Evolutionary conservation across 2,888 invertebrate genomes (phyloP).

Genomic region (Leucania comma): DNA sequence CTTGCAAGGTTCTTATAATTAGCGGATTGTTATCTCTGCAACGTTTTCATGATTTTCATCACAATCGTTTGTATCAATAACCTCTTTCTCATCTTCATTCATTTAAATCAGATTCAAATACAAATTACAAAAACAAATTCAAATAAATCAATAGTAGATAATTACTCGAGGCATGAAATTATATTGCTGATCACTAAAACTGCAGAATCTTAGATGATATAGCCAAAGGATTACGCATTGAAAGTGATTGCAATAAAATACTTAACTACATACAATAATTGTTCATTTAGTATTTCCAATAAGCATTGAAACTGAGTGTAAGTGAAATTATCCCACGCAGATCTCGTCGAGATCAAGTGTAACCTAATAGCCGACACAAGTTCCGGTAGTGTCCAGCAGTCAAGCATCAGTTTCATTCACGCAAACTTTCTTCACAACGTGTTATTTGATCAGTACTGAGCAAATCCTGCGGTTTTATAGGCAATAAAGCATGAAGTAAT

Average conservation of each 20-base stretch:
- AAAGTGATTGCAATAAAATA: constrained; percentile 5
- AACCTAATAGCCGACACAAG: constrained; percentile 64
- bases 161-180: not conserved
- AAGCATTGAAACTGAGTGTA: constrained; percentile 30
- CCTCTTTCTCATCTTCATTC: not conserved
- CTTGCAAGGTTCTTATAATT: constrained; percentile 21
- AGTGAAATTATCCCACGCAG: constrained; percentile 70
- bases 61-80: not conserved
- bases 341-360: constrained; percentile 66
- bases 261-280: not conserved
- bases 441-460: constrained; percentile 53
- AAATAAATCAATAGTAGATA: not conserved
- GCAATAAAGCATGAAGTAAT: constrained; percentile 43
- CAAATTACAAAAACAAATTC: no score
- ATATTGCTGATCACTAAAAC: not conserved
- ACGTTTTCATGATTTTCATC: constrained; percentile 1
- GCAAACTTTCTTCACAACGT: constrained; percentile 72
- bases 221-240: not conserved
- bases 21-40: constrained; percentile 12
- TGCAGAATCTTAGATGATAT: not conserved
- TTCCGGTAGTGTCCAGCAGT: constrained; percentile 67
- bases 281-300: constrained; percentile 9
- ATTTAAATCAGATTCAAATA: no score
- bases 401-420: constrained; percentile 65
- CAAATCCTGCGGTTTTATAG: constrained; percentile 50